These are phyloP conservation scores for Zonotrichia leucophrys DNA, from an alignment of 2,113 vertebrate genomes.

Conservation along the genomic window DNA sequence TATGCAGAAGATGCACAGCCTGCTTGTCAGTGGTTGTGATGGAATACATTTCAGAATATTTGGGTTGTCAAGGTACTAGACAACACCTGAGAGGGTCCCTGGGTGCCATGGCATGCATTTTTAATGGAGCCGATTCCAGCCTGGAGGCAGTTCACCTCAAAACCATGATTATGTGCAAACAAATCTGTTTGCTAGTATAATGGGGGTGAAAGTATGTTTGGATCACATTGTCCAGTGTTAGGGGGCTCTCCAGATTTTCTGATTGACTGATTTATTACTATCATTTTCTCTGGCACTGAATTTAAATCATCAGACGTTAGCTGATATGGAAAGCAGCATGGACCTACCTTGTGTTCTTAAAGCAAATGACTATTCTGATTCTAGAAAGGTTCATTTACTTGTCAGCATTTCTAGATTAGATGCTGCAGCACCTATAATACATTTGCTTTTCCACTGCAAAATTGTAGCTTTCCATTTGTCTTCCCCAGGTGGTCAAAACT, in stretches of 20 bases:
- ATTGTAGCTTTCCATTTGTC: not conserved
- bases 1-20: not conserved
- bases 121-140: not conserved
- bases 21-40: not conserved
- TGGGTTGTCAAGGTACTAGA: not conserved
- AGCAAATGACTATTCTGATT: not conserved
- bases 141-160: not conserved
- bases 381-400: conserved; percentile 3
- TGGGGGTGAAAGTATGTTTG: not conserved
- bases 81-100: not conserved
- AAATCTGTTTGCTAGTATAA: not conserved
- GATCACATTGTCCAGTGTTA: not conserved
- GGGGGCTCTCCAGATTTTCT: not conserved
- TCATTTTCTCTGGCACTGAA: not conserved
- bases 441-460: not conserved
- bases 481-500: conserved; percentile 2
- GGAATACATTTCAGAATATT: not conserved
- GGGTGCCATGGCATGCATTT: not conserved
- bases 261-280: not conserved
- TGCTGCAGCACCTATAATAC: not conserved
- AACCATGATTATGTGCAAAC: not conserved
- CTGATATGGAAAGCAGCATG: not conserved
- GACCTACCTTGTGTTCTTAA: not conserved
- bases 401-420: not conserved
- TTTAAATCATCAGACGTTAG: not conserved